phyloP scores from a whole-genome alignment of 2,797 vertebrate genomes.

The Acestrorhynchus altus region DNA sequence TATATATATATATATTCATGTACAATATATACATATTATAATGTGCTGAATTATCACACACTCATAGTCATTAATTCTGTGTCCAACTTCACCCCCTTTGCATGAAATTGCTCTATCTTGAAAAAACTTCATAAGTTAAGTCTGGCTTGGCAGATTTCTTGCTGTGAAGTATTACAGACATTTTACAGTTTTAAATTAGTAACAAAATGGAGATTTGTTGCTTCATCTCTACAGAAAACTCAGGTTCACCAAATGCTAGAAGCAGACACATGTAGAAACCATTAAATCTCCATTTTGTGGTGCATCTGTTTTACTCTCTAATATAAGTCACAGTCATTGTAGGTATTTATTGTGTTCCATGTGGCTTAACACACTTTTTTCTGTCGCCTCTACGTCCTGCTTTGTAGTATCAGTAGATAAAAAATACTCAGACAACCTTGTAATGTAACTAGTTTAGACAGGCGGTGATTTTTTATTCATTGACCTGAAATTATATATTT shows the following conservation, averaged over 20 bases:
- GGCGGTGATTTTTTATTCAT: constrained; percentile 6
- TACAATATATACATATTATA: too few relatives aligned
- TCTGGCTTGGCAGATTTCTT: too few relatives aligned
- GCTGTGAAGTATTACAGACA: too few relatives aligned
- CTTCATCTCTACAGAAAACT: not conserved
- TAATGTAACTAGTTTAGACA: constrained; percentile 13
- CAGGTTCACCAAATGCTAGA: not conserved
- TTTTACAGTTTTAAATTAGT: too few relatives aligned
- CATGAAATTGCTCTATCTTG: too few relatives aligned
- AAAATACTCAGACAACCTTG: not conserved
- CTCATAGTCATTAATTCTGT: too few relatives aligned
- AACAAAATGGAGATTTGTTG: too few relatives aligned
- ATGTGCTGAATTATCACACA: too few relatives aligned
- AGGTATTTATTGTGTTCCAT: not conserved
- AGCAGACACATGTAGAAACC: not conserved
- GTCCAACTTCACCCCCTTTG: too few relatives aligned
- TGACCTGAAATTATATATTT: constrained; percentile 25
- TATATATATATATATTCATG: too few relatives aligned
- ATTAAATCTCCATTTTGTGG: constrained; percentile 10
- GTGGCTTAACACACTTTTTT: not conserved
- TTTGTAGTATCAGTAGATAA: not conserved
- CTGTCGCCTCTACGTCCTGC: not conserved
- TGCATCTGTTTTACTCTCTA: constrained; percentile 14
- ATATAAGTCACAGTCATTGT: not conserved
- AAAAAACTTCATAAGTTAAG: too few relatives aligned